Evolutionary conservation across 2,797 vertebrate species (phyloP).

Genomic region (Bovichtus diacanthus): DNA sequence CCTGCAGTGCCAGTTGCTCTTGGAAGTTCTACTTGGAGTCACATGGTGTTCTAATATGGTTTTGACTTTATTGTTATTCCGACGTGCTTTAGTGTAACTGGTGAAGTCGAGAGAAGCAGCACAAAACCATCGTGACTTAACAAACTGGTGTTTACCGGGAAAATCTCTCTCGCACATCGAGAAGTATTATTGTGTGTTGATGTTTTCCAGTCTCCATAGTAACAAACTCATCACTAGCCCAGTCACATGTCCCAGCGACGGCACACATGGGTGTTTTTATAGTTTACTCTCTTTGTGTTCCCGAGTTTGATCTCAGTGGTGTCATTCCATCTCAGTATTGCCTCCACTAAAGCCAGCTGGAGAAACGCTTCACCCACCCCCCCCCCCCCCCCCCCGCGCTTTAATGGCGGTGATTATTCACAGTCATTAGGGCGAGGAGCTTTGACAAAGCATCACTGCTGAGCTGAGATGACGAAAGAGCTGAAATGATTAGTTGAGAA

Average conservation of each 20-base stretch:
- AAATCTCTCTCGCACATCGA: constrained; percentile 18
- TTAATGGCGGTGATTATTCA: constrained; percentile 36
- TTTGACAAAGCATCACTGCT: constrained; percentile 1
- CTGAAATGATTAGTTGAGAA: background rate
- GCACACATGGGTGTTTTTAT: constrained; percentile 9
- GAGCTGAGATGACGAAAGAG: background rate
- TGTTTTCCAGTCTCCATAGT: constrained; percentile 65
- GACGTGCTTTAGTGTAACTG: constrained; percentile 14
- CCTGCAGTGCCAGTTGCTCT: constrained; percentile 68
- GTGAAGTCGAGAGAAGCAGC: constrained; percentile 11
- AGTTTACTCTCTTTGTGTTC: constrained; percentile 28
- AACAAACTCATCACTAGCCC: constrained; percentile 38
- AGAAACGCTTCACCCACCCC: constrained; percentile 10
- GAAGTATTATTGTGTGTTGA: constrained; percentile 40
- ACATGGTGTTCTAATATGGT: constrained; percentile 69
- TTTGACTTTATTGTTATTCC: constrained; percentile 35
- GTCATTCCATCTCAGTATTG: constrained; percentile 17
- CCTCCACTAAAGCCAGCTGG: constrained; percentile 24
- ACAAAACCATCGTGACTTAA: constrained; percentile 31
- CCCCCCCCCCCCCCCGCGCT: background rate
- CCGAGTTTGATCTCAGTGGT: constrained; percentile 33
- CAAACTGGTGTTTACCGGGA: constrained; percentile 12
- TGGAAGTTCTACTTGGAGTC: constrained; percentile 55
- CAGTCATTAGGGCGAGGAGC: background rate
- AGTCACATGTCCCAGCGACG: constrained; percentile 49